Evolutionary conservation across 2,888 invertebrate species (phyloP), one percentile per base, ranked within the genome.

Genomic region (Nemurella pictetii): DNA sequence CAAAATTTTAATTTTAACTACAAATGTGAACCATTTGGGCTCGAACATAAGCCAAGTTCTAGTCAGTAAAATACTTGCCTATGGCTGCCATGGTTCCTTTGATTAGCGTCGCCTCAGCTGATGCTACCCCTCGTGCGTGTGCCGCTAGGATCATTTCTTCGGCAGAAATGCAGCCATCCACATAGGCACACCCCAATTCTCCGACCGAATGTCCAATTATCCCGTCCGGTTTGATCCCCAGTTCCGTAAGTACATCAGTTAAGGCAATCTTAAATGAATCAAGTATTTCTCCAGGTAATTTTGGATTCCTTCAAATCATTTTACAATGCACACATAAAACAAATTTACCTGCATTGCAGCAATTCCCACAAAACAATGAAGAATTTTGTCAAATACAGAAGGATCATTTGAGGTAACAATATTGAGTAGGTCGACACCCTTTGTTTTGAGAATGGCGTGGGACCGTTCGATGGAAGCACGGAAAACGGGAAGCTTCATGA

Each of bases 51-150:
- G 7, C 3, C 3, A 25, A 74, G 26, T 25, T 27, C 75, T 75
- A 4, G n/a, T 12, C 1, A 2, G 26, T 75, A 26, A 75, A 7
- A 20, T 27, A 55, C 84, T 87, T 90, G 94, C 96, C 97, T 5
- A 97, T 93, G 3, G 97, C 96, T 55, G 97, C 98, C 98, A 98
- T 98, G 35, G 95, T 95, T 80, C 96, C 97, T 84, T 91, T 91
- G 87, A 95, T 93, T 87, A 95, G 91, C 1, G 92, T 91, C 0
- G 94, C 93, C 87, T 96, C 95, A n/a, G 94, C 89, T 30, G 95
- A 95, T 0, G 95, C 95, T 86, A 93, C 91, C 0, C 97, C 97
- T 88, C 97, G 89, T 89, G 92, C 92, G 89, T 93, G 93, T 9
- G 94, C 93, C 73, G 93, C 91, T 85, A 93, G 89, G 78, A 94